These are phyloP conservation scores for Lysandra coridon DNA, from an alignment of 2,888 invertebrate genomes.

Conservation along the genomic window DNA sequence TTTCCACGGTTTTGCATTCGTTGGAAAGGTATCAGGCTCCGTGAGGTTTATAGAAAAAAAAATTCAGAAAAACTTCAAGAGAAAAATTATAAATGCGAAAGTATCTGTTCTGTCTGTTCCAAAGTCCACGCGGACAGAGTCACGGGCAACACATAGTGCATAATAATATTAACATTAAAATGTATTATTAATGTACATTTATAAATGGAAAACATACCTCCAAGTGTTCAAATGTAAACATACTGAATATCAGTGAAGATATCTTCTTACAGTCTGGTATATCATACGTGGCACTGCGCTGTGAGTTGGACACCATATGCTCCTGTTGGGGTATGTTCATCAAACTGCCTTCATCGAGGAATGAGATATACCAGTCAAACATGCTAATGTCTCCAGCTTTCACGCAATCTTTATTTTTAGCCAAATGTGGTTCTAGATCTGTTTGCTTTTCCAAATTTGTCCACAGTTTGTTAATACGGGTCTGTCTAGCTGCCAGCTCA, in stretches of 20 bases:
- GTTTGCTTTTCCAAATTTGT: slow-evolving; percentile 78
- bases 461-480: slow-evolving; percentile 82
- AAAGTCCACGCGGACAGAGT: too few relatives aligned
- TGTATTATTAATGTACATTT: too few relatives aligned
- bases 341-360: slow-evolving; percentile 78
- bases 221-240: slow-evolving; percentile 71
- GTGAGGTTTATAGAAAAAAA: too few relatives aligned
- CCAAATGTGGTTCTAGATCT: slow-evolving; percentile 81
- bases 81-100: too few relatives aligned
- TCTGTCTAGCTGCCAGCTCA: slow-evolving; percentile 82
- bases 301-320: slow-evolving; percentile 48
- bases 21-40: too few relatives aligned
- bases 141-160: too few relatives aligned
- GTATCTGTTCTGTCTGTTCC: too few relatives aligned
- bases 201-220: slow-evolving; percentile 52
- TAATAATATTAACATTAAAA: too few relatives aligned
- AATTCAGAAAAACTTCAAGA: too few relatives aligned
- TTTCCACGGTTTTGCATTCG: too few relatives aligned
- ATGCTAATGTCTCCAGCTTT: slow-evolving; percentile 83
- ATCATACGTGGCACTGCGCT: slow-evolving; percentile 54
- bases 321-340: slow-evolving; percentile 65
- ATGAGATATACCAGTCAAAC: slow-evolving; percentile 84
- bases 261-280: slow-evolving; percentile 84
- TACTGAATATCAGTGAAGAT: slow-evolving; percentile 71
- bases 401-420: slow-evolving; percentile 83